A percentile compares a stretch with the other conserved stretches of the same genome.
Conservation (phyloP, 1,140 invertebrate species). For the Phenacoccus solenopsis region DNA sequence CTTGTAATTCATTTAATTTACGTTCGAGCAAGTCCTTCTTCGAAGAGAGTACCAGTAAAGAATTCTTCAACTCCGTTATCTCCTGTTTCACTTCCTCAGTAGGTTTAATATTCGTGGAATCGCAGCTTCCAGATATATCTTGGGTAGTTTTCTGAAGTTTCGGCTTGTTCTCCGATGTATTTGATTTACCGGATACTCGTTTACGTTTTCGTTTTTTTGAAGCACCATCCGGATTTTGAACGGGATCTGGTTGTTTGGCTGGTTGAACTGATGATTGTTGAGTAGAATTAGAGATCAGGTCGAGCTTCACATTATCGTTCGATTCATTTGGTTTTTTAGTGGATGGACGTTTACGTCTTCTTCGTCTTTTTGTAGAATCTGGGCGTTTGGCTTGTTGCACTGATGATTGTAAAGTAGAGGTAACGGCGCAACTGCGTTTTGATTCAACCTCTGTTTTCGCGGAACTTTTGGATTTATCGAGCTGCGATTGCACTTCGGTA, state of each 20-base stretch:
- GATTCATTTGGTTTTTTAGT: background rate
- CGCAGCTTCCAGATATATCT: background rate
- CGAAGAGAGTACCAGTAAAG: background rate
- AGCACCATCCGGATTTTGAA: too few species aligned
- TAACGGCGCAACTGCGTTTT: background rate
- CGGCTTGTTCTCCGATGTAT: too few species aligned
- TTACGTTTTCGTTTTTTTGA: too few species aligned
- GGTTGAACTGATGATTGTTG: background rate
- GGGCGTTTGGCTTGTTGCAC: too few species aligned
- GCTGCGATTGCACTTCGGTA: background rate
- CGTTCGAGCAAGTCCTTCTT: background rate
- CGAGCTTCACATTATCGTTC: background rate
- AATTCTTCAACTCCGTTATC: constrained; percentile 1
- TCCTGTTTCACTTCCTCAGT: background rate
- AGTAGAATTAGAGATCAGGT: too few species aligned
- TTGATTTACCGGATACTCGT: too few species aligned
- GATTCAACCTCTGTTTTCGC: background rate
- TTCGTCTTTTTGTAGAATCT: too few species aligned
- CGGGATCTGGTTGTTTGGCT: too few species aligned
- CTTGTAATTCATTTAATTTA: background rate
- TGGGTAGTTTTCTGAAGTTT: too few species aligned
- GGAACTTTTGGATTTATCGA: too few species aligned
- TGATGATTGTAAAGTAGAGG: too few species aligned
- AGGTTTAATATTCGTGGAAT: background rate
- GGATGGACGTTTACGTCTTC: too few species aligned